A percentile compares a stretch with the other conserved stretches of the same genome.
phyloP scores from a whole-genome alignment of 2,888 invertebrate genomes.

The Metacarcinus magister region DNA sequence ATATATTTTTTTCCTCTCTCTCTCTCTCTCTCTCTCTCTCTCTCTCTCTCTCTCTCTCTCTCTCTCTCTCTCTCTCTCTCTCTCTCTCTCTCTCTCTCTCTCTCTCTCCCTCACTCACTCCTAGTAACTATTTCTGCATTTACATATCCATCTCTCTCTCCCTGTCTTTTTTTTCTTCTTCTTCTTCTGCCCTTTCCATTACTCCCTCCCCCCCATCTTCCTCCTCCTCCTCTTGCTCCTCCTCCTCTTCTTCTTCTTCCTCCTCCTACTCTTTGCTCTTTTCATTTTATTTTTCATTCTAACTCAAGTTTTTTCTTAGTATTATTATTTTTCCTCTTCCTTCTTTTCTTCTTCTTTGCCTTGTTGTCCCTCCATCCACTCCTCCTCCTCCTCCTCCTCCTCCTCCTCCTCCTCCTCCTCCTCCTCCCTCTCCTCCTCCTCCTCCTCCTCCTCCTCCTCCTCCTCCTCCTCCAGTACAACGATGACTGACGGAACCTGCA shows the following conservation, averaged over 20 bases:
- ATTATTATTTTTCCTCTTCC: not conserved
- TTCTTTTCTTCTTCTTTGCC: not conserved
- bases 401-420: not conserved
- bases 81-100: not conserved
- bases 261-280: not conserved
- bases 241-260: slow-evolving; percentile 13
- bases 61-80: not conserved
- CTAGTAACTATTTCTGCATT: not conserved
- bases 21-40: not conserved
- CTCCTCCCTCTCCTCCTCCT: slow-evolving; percentile 45
- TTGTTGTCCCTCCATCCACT: not conserved
- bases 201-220: not conserved
- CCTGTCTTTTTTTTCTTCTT: not conserved
- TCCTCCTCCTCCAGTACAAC: not conserved
- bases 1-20: not conserved
- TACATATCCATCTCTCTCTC: not conserved
- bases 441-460: not conserved
- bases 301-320: too few relatives aligned
- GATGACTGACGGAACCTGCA: not conserved
- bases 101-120: not conserved
- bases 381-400: not conserved
- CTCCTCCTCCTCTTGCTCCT: not conserved
- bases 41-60: not conserved
- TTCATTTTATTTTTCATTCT: not conserved
- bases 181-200: not conserved